Conservation (phyloP, 2,797 vertebrate genomes). For the Myotis daubentonii region DNA sequence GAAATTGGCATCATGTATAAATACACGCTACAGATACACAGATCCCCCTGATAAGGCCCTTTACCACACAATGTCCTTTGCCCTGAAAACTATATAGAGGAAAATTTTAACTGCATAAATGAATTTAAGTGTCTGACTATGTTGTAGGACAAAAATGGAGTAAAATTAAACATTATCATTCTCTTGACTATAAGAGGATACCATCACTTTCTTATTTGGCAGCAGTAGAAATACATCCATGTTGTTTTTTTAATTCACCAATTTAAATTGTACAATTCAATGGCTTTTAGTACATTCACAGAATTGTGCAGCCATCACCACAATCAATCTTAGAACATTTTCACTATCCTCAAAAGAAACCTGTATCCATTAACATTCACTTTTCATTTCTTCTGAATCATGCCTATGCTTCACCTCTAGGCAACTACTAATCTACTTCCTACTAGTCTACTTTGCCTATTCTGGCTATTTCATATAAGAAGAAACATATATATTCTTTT, state of each 20-base stretch:
- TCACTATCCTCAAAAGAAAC: background rate
- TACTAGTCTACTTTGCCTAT: background rate
- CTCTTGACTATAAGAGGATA: background rate
- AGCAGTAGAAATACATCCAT: too few species aligned
- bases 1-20: background rate
- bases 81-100: background rate
- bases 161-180: background rate
- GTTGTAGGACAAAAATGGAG: background rate
- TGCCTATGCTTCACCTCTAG: background rate
- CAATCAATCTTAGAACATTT: background rate
- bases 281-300: slow-evolving; percentile 22
- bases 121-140: background rate
- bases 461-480: slow-evolving; percentile 47
- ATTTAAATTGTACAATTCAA: background rate
- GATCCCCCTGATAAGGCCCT: background rate
- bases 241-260: too few species aligned
- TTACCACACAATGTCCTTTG: background rate
- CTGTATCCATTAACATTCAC: background rate
- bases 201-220: too few species aligned
- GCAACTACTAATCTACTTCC: background rate
- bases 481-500: slow-evolving; percentile 12
- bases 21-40: background rate
- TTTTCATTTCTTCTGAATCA: background rate
- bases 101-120: background rate
- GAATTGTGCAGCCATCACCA: background rate